These are phyloP conservation scores for Corynorhinus townsendii DNA, from an alignment of 2,113 vertebrate genomes.

Conservation along the genomic window DNA sequence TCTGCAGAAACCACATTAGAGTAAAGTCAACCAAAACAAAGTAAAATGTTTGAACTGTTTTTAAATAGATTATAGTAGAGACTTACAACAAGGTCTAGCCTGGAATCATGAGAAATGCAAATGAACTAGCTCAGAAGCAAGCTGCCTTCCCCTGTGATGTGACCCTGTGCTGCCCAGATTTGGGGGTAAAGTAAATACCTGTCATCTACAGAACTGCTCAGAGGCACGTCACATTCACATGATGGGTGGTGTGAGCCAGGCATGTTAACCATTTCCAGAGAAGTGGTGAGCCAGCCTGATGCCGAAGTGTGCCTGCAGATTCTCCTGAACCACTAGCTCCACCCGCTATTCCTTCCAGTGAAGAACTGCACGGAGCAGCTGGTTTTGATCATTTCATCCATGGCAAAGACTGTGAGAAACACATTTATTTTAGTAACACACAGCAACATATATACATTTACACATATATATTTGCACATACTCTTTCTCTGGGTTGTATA, in stretches of 20 bases:
- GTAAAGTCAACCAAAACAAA: slow-evolving; percentile 79
- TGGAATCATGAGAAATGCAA: slow-evolving; percentile 75
- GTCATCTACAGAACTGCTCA: slow-evolving; percentile 1
- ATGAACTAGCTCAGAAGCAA: slow-evolving; percentile 65
- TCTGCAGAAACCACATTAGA: slow-evolving; percentile 80
- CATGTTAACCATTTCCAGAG: slow-evolving; percentile 37
- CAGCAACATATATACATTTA: slow-evolving; percentile 24
- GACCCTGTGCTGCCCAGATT: slow-evolving; percentile 25
- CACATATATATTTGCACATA: slow-evolving; percentile 27
- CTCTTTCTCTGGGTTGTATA: slow-evolving; percentile 24
- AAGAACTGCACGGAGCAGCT: slow-evolving; percentile 45
- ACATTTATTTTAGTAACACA: slow-evolving; percentile 62
- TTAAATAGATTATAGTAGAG: slow-evolving; percentile 70
- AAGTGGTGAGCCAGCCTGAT: background rate
- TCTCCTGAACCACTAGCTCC: background rate
- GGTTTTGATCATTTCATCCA: slow-evolving; percentile 61
- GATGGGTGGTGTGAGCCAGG: background rate
- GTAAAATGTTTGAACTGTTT: slow-evolving; percentile 80
- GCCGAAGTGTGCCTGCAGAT: background rate
- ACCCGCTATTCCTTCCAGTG: background rate
- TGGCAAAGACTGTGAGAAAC: slow-evolving; percentile 66
- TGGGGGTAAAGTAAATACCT: slow-evolving; percentile 61
- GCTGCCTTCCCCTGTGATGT: slow-evolving; percentile 50
- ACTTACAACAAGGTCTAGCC: slow-evolving; percentile 74
- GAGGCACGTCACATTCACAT: background rate